phyloP scores from a whole-genome alignment of 2,797 vertebrate genomes.

The Chanos chanos region DNA sequence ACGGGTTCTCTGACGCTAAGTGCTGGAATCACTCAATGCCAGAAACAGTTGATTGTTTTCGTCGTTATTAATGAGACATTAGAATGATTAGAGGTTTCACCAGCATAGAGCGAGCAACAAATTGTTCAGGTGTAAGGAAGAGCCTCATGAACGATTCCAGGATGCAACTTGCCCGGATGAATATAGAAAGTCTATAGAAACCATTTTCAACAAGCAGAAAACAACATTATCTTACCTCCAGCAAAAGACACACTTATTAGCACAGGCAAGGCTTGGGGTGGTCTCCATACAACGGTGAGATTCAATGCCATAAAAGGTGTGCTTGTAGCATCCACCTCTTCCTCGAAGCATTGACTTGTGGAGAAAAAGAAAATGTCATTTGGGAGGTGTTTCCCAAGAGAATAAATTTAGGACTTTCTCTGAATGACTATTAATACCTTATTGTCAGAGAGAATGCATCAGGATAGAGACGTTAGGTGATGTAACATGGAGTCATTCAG shows the following conservation, averaged over 20 bases:
- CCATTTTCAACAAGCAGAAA: neutral
- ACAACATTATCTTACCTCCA: conserved; percentile 78
- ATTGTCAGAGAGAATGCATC: no score
- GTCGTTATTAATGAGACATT: neutral
- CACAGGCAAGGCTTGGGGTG: conserved; percentile 90
- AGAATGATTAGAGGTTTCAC: neutral
- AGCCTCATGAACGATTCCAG: neutral
- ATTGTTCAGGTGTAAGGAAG: no score
- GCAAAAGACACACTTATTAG: conserved; percentile 97
- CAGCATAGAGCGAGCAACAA: no score
- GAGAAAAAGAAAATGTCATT: conserved; percentile 6
- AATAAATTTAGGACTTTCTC: no score
- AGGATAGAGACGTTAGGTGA: neutral
- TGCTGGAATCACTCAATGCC: conserved; percentile 13
- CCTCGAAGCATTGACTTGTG: conserved; percentile 89
- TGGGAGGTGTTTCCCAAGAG: neutral
- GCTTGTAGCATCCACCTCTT: conserved; percentile 94
- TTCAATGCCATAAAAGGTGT: conserved; percentile 93
- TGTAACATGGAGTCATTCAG: neutral
- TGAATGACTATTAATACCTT: no score
- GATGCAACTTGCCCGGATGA: neutral
- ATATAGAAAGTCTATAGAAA: neutral
- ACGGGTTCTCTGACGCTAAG: neutral
- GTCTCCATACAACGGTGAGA: conserved; percentile 97
- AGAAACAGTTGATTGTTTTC: neutral